These are phyloP conservation scores for Zaprionus inermis DNA, from an alignment of 1,140 invertebrate species.

Conservation along the genomic window DNA sequence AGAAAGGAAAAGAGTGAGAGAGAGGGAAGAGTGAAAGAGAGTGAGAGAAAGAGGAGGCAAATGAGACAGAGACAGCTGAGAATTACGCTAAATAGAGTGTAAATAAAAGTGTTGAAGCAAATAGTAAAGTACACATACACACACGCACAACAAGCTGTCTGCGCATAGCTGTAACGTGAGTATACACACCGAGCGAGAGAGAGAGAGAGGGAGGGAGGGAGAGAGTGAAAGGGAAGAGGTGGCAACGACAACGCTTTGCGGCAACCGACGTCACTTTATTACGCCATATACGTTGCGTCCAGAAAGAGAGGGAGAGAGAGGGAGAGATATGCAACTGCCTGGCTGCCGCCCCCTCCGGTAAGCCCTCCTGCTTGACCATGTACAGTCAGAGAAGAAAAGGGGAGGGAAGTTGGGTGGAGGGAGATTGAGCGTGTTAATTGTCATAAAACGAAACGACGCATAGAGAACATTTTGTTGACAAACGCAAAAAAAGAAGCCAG, in stretches of 20 bases:
- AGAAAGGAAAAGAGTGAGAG: not conserved
- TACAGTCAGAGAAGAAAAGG: not conserved
- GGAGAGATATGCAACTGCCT: not conserved
- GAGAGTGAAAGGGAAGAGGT: constrained; percentile 1
- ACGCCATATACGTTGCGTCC: constrained; percentile 24
- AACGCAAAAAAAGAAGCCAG: not conserved
- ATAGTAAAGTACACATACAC: constrained; percentile 8
- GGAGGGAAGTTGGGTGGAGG: no score
- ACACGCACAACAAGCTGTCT: constrained; percentile 10
- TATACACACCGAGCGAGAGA: constrained; percentile 20
- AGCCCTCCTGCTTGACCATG: not conserved
- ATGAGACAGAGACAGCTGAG: not conserved
- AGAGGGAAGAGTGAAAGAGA: not conserved
- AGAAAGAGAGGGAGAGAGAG: not conserved
- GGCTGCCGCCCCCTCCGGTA: not conserved
- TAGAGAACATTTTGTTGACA: constrained; percentile 37
- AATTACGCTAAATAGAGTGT: constrained; percentile 41
- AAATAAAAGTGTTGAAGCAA: constrained; percentile 29
- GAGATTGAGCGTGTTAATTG: constrained; percentile 61
- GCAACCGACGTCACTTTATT: constrained; percentile 39
- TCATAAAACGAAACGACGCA: constrained; percentile 77
- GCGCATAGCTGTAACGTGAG: constrained; percentile 38
- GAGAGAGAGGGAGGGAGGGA: not conserved
- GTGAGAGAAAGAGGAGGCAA: not conserved
- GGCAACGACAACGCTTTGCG: constrained; percentile 16